Conservation (phyloP, 2,113 vertebrate species). For the Forbesichthys papilliferus region DNA sequence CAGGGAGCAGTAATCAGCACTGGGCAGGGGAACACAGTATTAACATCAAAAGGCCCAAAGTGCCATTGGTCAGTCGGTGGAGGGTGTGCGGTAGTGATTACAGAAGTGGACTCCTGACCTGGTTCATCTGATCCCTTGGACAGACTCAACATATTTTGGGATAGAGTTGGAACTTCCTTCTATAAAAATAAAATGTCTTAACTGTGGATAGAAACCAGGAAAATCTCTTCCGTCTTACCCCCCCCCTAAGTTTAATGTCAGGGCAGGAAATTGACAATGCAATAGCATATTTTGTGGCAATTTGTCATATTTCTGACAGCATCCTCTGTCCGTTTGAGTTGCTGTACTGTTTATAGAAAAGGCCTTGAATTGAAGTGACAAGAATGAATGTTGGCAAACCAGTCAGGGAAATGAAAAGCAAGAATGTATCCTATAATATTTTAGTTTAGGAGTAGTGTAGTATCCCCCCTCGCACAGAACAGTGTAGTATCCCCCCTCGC, state of each 20-base stretch:
- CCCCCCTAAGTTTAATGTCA: constrained; percentile 10
- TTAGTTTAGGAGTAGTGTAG: constrained; percentile 19
- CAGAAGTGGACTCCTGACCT: neutral
- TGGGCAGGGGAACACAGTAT: neutral
- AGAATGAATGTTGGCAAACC: constrained; percentile 32
- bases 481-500: constrained; percentile 12
- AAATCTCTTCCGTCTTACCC: constrained; percentile 29
- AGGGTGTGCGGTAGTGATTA: neutral
- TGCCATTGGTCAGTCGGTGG: neutral
- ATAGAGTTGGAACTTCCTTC: constrained; percentile 17
- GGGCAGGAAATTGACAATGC: constrained; percentile 51
- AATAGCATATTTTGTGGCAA: constrained; percentile 41
- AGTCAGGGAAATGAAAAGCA: constrained; percentile 29
- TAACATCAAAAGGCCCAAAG: neutral
- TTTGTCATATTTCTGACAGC: constrained; percentile 52
- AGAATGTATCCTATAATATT: constrained; percentile 24
- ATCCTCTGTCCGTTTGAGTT: constrained; percentile 38
- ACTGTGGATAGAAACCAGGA: constrained; percentile 13
- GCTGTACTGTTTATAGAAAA: constrained; percentile 23
- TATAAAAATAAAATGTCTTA: constrained; percentile 4
- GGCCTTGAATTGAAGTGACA: constrained; percentile 31
- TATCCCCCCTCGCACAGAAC: constrained; percentile 15
- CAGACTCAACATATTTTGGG: neutral
- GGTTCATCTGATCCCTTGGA: neutral
- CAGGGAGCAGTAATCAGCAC: neutral